Conservation (phyloP, 2,888 invertebrate genomes). For the Erynnis tages region DNA sequence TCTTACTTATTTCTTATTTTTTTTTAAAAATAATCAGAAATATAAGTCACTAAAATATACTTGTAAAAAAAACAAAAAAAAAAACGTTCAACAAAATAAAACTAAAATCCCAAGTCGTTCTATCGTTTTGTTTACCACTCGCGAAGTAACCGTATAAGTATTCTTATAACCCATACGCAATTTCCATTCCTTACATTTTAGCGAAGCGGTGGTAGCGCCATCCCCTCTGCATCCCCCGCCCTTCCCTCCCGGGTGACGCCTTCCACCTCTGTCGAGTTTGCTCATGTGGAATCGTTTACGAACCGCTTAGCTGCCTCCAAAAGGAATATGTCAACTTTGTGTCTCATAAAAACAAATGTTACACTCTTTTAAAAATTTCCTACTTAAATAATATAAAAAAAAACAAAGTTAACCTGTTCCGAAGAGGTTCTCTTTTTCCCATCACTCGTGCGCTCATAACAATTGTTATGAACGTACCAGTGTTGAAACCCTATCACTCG, state of each 20-base stretch:
- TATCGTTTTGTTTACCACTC: constrained; percentile 18
- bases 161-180: background rate
- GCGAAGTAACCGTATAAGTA: background rate
- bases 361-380: background rate
- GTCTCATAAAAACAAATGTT: background rate
- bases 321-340: constrained; percentile 51
- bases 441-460: constrained; percentile 69
- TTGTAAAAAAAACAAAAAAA: background rate
- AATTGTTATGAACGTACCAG: constrained; percentile 65
- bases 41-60: too few species aligned
- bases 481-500: constrained; percentile 34
- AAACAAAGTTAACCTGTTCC: constrained; percentile 55
- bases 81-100: background rate
- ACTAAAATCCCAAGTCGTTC: background rate
- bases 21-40: too few species aligned
- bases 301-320: constrained; percentile 78
- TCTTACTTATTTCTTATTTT: too few species aligned
- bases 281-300: constrained; percentile 73
- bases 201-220: constrained; percentile 75
- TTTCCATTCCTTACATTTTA: constrained; percentile 32
- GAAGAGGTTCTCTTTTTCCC: constrained; percentile 54
- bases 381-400: too few species aligned
- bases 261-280: constrained; percentile 75
- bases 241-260: constrained; percentile 73
- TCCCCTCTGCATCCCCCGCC: constrained; percentile 61